Percentiles rank a stretch among this genome's conserved stretches.
Evolutionary conservation across 2,113 vertebrate species (phyloP).

Genomic region (Aramus guarauna): DNA sequence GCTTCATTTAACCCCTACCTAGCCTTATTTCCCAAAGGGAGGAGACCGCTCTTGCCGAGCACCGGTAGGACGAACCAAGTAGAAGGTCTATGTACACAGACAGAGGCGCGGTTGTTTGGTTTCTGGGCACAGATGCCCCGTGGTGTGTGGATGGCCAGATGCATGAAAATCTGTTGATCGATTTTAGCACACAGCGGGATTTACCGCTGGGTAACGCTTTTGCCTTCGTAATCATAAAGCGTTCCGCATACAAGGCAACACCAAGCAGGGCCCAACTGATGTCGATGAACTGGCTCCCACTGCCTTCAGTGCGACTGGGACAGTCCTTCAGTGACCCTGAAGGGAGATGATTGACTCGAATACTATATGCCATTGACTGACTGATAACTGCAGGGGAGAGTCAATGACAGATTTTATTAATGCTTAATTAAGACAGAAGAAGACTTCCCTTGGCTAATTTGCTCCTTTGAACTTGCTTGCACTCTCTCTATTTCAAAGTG

Average conservation of each 20-base stretch:
- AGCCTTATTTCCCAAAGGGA: neutral
- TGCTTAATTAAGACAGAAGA: conserved; percentile 21
- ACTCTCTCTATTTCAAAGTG: neutral
- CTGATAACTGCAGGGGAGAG: neutral
- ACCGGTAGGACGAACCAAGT: neutral
- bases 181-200: neutral
- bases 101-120: neutral
- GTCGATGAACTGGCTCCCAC: neutral
- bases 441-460: neutral
- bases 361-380: neutral
- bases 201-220: neutral
- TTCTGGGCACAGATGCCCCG: neutral
- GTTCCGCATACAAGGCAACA: neutral
- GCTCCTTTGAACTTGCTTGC: neutral
- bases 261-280: neutral
- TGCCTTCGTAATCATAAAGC: neutral
- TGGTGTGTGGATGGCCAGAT: accelerated
- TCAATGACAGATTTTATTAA: neutral
- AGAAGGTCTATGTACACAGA: neutral
- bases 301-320: neutral
- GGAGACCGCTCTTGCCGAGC: accelerated
- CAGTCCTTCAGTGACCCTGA: neutral
- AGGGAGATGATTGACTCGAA: neutral
- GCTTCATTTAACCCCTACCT: neutral
- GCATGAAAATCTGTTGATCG: neutral